Evolutionary conservation across 2,113 vertebrate species (phyloP).

Genomic region (Atrichornis clamosus): DNA sequence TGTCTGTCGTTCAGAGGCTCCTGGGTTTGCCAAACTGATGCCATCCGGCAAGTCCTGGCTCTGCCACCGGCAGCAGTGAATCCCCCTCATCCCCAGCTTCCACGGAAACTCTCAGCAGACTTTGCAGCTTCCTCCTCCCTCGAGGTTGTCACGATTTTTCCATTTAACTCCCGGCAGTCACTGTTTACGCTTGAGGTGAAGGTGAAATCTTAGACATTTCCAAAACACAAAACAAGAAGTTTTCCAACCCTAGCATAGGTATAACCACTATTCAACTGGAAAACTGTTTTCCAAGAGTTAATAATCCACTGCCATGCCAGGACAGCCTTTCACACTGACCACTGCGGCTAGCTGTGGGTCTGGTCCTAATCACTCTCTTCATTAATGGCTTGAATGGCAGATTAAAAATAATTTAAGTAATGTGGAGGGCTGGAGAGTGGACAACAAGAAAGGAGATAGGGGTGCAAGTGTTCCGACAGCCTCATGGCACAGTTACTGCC

Average conservation of each 20-base stretch:
- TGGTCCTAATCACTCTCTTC: background rate
- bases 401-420: background rate
- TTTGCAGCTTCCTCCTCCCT: background rate
- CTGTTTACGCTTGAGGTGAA: background rate
- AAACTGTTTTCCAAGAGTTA: background rate
- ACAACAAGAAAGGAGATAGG: rapidly evolving
- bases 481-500: rapidly evolving
- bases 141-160: background rate
- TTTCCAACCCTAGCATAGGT: background rate
- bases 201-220: background rate
- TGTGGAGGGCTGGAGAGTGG: background rate
- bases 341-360: background rate
- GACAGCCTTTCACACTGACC: background rate
- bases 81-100: background rate
- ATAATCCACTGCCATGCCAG: background rate
- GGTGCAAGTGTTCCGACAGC: background rate
- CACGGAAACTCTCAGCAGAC: background rate
- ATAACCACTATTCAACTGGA: background rate
- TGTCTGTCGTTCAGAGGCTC: background rate
- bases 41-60: background rate
- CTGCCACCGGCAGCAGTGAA: rapidly evolving
- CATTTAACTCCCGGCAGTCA: background rate
- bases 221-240: background rate
- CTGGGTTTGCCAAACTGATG: background rate
- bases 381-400: background rate